These are phyloP conservation scores for Neomorphus geoffroyi DNA, from an alignment of 2,797 vertebrate species.

Conservation along the genomic window DNA sequence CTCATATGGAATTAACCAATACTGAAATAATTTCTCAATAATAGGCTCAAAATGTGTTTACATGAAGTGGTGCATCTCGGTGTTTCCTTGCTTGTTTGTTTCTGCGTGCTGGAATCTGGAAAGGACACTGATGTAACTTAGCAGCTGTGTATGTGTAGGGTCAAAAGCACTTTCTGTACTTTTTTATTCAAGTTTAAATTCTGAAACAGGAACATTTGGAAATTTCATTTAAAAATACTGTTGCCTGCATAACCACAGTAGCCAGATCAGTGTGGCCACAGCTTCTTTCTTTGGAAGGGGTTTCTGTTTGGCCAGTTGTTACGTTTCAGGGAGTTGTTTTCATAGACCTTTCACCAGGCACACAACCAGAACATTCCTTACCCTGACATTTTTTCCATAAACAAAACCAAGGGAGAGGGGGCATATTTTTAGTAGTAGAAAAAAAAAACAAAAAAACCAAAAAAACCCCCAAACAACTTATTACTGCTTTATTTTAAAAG, in stretches of 20 bases:
- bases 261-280: background rate
- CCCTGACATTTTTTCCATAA: background rate
- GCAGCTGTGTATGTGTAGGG: background rate
- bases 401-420: background rate
- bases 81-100: background rate
- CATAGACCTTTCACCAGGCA: background rate
- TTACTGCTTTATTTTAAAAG: background rate
- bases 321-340: background rate
- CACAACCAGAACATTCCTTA: background rate
- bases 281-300: background rate
- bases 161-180: background rate
- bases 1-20: background rate
- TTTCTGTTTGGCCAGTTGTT: background rate
- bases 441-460: too few species aligned
- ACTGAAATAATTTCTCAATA: background rate
- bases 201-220: background rate
- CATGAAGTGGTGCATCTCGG: background rate
- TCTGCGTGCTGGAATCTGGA: background rate
- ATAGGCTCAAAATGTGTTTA: background rate
- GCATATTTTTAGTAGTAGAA: background rate
- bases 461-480: too few species aligned
- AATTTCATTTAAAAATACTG: background rate
- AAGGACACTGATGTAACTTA: background rate
- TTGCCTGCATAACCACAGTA: background rate
- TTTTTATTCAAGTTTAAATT: background rate